phyloP scores from a whole-genome alignment of 2,888 invertebrate species.

The Dryadula phaetusa region DNA sequence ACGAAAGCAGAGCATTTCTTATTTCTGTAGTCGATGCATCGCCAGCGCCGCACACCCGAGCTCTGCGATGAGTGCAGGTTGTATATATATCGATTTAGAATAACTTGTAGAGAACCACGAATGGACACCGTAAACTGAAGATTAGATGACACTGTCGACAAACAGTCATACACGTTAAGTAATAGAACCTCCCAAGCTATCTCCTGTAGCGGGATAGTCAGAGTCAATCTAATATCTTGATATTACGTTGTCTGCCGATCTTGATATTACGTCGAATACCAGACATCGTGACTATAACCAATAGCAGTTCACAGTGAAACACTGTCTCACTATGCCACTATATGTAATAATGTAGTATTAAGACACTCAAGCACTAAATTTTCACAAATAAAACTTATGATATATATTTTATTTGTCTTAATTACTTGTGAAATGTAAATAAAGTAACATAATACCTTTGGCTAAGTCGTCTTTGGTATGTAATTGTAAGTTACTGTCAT shows the following conservation, averaged over 20 bases:
- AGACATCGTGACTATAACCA: too few species aligned
- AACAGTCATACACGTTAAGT: not conserved
- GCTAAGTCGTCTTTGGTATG: conserved; percentile 25
- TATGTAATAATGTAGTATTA: too few species aligned
- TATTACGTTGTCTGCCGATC: too few species aligned
- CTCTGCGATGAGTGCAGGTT: conserved; percentile 66
- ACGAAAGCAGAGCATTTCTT: conserved; percentile 72
- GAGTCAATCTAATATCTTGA: too few species aligned
- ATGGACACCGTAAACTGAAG: conserved; percentile 78
- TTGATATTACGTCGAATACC: too few species aligned
- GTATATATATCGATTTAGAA: conserved; percentile 78
- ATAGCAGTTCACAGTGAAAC: too few species aligned
- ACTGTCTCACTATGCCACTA: too few species aligned
- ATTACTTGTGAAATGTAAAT: not conserved
- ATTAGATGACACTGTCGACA: conserved; percentile 57
- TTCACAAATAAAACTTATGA: too few species aligned
- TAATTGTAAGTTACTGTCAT: conserved; percentile 11
- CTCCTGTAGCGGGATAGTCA: too few species aligned
- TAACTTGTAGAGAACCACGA: conserved; percentile 76
- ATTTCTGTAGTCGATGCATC: conserved; percentile 79
- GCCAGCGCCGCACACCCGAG: conserved; percentile 69
- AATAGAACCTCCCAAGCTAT: too few species aligned
- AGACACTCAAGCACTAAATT: too few species aligned
- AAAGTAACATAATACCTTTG: conserved; percentile 7
- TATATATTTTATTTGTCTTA: too few species aligned